These are phyloP conservation scores for Agapetus fuscipes DNA, from an alignment of 2,888 invertebrate species.

Conservation along the genomic window DNA sequence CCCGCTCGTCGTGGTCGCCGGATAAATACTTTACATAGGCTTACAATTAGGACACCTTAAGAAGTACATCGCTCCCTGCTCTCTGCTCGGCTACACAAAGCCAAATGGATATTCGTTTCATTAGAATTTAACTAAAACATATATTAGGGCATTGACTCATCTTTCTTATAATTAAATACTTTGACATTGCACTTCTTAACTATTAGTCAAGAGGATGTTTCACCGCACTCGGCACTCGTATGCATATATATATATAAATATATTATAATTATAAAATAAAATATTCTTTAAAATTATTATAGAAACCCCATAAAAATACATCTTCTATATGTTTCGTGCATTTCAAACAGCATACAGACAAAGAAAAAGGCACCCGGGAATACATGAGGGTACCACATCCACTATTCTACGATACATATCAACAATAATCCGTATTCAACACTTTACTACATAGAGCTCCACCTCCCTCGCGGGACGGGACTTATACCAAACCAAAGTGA, in stretches of 20 bases:
- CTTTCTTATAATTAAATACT: constrained; percentile 19
- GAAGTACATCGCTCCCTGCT: constrained; percentile 10
- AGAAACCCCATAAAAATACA: constrained; percentile 31
- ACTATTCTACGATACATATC: constrained; percentile 45
- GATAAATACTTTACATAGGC: constrained; percentile 11
- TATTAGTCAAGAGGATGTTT: constrained; percentile 13
- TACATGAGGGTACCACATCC: constrained; percentile 45
- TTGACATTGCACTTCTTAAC: constrained; percentile 19
- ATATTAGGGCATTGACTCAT: constrained; percentile 20
- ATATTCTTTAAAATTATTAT: constrained; percentile 16
- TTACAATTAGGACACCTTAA: constrained; percentile 11
- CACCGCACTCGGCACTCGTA: constrained; percentile 11
- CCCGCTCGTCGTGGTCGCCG: no score
- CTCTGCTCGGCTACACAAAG: constrained; percentile 9
- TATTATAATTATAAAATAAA: no score
- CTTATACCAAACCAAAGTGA: constrained; percentile 18
- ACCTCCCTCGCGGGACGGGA: constrained; percentile 11
- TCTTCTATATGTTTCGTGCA: constrained; percentile 85
- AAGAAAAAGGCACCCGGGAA: constrained; percentile 46
- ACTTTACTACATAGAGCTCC: constrained; percentile 19
- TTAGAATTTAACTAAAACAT: constrained; percentile 19
- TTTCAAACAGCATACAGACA: constrained; percentile 78
- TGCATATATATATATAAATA: constrained; percentile 11
- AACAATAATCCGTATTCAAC: constrained; percentile 35
- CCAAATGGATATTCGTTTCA: constrained; percentile 9